phyloP scores from a whole-genome alignment of 2,113 vertebrate genomes.

The Psophia crepitans region DNA sequence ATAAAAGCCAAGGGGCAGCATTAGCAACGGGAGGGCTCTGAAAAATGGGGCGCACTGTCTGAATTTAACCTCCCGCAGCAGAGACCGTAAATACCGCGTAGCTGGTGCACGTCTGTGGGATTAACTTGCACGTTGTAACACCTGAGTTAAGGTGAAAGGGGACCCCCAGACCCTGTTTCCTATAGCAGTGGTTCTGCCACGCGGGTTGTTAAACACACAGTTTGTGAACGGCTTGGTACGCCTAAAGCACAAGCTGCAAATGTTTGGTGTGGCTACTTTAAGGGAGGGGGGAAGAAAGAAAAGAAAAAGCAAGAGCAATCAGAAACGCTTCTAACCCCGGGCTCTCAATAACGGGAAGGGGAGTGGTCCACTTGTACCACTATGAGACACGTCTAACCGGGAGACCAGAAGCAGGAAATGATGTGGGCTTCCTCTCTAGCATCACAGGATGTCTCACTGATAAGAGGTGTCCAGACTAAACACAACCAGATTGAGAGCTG shows the following conservation, averaged over 20 bases:
- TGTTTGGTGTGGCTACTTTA: background rate
- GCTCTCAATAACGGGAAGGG: constrained; percentile 61
- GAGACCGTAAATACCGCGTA: fast-evolving
- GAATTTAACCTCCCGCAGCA: background rate
- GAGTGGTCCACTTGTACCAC: constrained; percentile 48
- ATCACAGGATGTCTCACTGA: constrained; percentile 74
- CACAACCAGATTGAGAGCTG: constrained; percentile 48
- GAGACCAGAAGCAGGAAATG: constrained; percentile 78
- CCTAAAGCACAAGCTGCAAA: background rate
- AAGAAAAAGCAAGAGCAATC: background rate
- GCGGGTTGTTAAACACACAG: fast-evolving
- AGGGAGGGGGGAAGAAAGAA: background rate
- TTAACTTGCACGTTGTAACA: background rate
- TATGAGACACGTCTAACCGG: constrained; percentile 9
- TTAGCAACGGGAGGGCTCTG: background rate
- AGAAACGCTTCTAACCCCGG: background rate
- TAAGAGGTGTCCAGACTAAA: constrained; percentile 83
- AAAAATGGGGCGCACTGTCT: background rate
- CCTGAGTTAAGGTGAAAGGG: no score
- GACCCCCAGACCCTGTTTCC: background rate
- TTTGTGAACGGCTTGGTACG: fast-evolving
- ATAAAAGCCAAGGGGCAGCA: background rate
- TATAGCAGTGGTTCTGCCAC: background rate
- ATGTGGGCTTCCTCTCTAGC: constrained; percentile 72
- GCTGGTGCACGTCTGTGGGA: background rate